These are phyloP conservation scores for Ctenomys sociabilis DNA, from an alignment of 2,113 vertebrate genomes.

Conservation along the genomic window DNA sequence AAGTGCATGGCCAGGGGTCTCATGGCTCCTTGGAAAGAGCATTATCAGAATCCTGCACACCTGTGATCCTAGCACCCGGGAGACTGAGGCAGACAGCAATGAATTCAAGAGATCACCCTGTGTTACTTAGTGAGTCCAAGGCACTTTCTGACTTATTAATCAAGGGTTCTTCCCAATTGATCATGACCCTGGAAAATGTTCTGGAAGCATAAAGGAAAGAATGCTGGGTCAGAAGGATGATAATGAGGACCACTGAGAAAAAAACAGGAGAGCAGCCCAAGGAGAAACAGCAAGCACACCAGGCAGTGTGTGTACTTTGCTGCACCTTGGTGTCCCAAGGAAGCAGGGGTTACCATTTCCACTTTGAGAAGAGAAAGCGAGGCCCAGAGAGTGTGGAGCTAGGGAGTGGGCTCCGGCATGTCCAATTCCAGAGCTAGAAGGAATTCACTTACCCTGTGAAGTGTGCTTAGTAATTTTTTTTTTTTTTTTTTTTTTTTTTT, in stretches of 20 bases:
- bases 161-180: not conserved
- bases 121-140: not conserved
- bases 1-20: not conserved
- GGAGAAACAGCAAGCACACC: not conserved
- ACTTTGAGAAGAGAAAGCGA: not conserved
- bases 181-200: not conserved
- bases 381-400: not conserved
- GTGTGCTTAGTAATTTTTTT: not conserved
- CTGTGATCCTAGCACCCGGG: not conserved
- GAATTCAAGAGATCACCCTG: not conserved
- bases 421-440: slow-evolving; percentile 3
- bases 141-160: not conserved
- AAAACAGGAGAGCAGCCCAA: not conserved
- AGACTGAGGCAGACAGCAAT: not conserved
- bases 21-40: not conserved
- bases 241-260: not conserved
- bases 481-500: too few species aligned
- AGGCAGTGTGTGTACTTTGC: not conserved
- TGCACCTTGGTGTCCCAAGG: not conserved
- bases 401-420: not conserved
- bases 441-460: not conserved
- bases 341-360: not conserved
- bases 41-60: not conserved
- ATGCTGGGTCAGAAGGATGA: not conserved
- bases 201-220: not conserved